These are phyloP conservation scores for Myanophis thanlyinensis DNA, from an alignment of 2,113 vertebrate species.

Conservation along the genomic window DNA sequence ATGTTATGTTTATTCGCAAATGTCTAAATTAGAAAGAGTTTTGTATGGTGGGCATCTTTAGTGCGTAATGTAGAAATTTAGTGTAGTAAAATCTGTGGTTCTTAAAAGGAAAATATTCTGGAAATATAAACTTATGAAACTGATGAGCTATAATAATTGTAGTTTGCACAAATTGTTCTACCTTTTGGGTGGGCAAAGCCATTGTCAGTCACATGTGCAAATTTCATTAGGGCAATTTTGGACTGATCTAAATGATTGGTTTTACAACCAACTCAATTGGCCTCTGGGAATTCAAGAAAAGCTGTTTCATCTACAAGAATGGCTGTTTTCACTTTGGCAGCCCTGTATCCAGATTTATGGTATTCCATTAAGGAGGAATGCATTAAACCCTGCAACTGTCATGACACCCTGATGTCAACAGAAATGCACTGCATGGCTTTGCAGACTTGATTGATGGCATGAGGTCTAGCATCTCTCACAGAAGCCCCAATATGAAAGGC, in stretches of 20 bases:
- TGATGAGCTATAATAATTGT: neutral
- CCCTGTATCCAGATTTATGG: constrained; percentile 64
- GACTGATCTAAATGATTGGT: constrained; percentile 38
- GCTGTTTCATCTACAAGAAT: constrained; percentile 45
- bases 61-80: neutral
- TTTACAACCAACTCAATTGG: constrained; percentile 40
- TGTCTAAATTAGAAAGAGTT: neutral
- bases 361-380: constrained; percentile 66
- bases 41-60: neutral
- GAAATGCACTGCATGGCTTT: constrained; percentile 62
- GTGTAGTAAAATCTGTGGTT: neutral
- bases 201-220: constrained; percentile 2
- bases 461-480: constrained; percentile 38
- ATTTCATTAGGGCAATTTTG: constrained; percentile 34
- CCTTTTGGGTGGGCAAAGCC: constrained; percentile 6
- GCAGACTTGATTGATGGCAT: constrained; percentile 64
- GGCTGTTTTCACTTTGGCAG: constrained; percentile 54
- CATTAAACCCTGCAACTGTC: constrained; percentile 62
- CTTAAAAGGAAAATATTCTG: neutral
- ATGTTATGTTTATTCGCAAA: neutral
- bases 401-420: constrained; percentile 58
- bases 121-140: neutral
- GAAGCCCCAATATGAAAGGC: constrained; percentile 45
- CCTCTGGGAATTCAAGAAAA: constrained; percentile 38
- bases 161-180: constrained; percentile 5